Percentiles rank a stretch among this genome's conserved stretches.
Conservation (phyloP, 2,888 invertebrate genomes). For the Eulithis testata region DNA sequence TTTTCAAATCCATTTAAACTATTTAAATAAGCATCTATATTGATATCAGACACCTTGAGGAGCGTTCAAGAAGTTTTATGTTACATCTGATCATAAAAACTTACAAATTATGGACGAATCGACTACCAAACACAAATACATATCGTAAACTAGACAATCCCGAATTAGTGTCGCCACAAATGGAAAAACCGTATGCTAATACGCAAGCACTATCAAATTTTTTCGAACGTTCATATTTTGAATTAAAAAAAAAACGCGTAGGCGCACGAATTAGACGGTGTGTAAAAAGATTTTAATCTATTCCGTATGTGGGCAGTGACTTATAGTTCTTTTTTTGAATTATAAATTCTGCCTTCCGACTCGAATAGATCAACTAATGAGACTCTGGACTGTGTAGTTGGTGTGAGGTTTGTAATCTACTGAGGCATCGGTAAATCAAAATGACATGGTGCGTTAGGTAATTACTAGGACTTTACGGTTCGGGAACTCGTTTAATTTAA, state of each 20-base stretch:
- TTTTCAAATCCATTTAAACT: slow-evolving; percentile 44
- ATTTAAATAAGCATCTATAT: slow-evolving; percentile 55
- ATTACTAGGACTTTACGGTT: slow-evolving; percentile 66
- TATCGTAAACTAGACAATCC: slow-evolving; percentile 69
- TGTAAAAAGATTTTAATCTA: slow-evolving; percentile 77
- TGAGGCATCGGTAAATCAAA: slow-evolving; percentile 61
- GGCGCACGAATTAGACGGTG: slow-evolving; percentile 72
- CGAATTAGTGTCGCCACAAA: slow-evolving; percentile 70
- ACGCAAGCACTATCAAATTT: slow-evolving; percentile 52
- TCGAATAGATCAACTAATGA: slow-evolving; percentile 71
- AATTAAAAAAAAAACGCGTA: slow-evolving; percentile 73
- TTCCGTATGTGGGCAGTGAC: slow-evolving; percentile 73
- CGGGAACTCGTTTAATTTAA: slow-evolving; percentile 54
- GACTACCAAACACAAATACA: slow-evolving; percentile 61
- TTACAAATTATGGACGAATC: slow-evolving; percentile 61
- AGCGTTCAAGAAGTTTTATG: slow-evolving; percentile 70
- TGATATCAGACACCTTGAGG: slow-evolving; percentile 60
- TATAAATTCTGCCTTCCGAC: slow-evolving; percentile 66
- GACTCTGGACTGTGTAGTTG: slow-evolving; percentile 51
- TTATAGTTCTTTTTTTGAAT: slow-evolving; percentile 69
- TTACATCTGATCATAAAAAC: slow-evolving; percentile 65
- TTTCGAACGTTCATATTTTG: slow-evolving; percentile 59
- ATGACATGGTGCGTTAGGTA: slow-evolving; percentile 59
- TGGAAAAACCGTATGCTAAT: slow-evolving; percentile 78
- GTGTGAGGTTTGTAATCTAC: slow-evolving; percentile 47